Evolutionary conservation across 2,113 vertebrate species (phyloP).

Genomic region (Leptosomus discolor): DNA sequence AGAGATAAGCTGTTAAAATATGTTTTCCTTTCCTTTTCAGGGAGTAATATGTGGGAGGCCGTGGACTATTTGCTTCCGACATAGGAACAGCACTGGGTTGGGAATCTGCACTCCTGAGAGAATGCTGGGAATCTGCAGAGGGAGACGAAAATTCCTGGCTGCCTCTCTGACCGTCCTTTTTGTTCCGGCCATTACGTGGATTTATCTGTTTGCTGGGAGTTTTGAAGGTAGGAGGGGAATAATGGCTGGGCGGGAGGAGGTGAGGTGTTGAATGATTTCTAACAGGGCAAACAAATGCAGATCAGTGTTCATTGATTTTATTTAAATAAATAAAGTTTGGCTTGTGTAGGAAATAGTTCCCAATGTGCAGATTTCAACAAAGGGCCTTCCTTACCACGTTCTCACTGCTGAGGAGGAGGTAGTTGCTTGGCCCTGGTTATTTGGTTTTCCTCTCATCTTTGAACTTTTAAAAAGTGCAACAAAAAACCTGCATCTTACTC

Average conservation of each 20-base stretch:
- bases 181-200: slow-evolving; percentile 94
- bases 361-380: neutral
- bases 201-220: slow-evolving; percentile 92
- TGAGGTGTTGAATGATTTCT: neutral
- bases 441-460: neutral
- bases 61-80: slow-evolving; percentile 78
- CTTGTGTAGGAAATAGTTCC: neutral
- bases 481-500: neutral
- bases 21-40: slow-evolving; percentile 62
- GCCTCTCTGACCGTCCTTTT: slow-evolving; percentile 91
- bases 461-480: neutral
- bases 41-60: slow-evolving; percentile 85
- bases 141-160: slow-evolving; percentile 96
- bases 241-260: neutral
- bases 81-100: slow-evolving; percentile 80
- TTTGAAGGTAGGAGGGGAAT: slow-evolving; percentile 85
- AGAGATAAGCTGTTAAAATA: neutral
- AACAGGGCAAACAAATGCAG: neutral
- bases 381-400: neutral
- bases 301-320: neutral
- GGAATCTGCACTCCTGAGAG: slow-evolving; percentile 79
- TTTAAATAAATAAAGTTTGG: neutral
- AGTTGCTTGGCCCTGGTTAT: neutral
- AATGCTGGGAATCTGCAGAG: slow-evolving; percentile 99
- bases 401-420: neutral